A percentile compares a stretch with the other conserved stretches of the same genome.
These are phyloP conservation scores for Tachina grossa DNA, from an alignment of 2,888 invertebrate genomes.

Conservation along the genomic window DNA sequence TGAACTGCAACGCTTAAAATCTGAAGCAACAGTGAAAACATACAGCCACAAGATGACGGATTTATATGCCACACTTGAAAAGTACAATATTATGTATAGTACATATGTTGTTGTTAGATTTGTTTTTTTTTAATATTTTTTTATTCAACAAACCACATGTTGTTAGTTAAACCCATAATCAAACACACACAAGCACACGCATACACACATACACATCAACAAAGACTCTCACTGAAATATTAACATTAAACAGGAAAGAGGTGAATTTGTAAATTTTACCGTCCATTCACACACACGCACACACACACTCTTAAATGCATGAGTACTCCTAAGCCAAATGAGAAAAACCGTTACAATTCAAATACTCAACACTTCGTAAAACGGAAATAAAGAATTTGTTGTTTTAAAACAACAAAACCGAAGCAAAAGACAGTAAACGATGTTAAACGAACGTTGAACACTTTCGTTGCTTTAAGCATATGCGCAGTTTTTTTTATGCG, in stretches of 20 bases:
- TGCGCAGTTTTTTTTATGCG: constrained; percentile 51
- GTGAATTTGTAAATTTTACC: constrained; percentile 53
- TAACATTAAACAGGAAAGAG: constrained; percentile 16
- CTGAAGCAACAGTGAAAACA: constrained; percentile 80
- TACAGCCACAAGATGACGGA: constrained; percentile 76
- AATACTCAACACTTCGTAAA: constrained; percentile 63
- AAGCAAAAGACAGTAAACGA: constrained; percentile 26
- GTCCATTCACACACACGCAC: neutral
- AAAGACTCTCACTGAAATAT: constrained; percentile 7
- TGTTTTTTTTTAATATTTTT: constrained; percentile 23
- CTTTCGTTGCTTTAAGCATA: constrained; percentile 19
- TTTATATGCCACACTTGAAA: constrained; percentile 76
- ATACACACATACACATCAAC: neutral
- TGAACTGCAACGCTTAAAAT: constrained; percentile 78
- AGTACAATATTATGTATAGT: neutral
- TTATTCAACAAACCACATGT: constrained; percentile 67
- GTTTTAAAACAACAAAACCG: constrained; percentile 32
- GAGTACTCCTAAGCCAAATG: constrained; percentile 7
- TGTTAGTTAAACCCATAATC: constrained; percentile 51
- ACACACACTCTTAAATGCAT: constrained; percentile 2
- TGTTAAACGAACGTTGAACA: constrained; percentile 21
- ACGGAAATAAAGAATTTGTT: constrained; percentile 69
- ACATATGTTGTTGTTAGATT: constrained; percentile 19
- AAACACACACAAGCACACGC: neutral
- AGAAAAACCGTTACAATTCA: constrained; percentile 71